phyloP scores from a whole-genome alignment of 2,797 vertebrate species.

The Rhinophrynus dorsalis region DNA sequence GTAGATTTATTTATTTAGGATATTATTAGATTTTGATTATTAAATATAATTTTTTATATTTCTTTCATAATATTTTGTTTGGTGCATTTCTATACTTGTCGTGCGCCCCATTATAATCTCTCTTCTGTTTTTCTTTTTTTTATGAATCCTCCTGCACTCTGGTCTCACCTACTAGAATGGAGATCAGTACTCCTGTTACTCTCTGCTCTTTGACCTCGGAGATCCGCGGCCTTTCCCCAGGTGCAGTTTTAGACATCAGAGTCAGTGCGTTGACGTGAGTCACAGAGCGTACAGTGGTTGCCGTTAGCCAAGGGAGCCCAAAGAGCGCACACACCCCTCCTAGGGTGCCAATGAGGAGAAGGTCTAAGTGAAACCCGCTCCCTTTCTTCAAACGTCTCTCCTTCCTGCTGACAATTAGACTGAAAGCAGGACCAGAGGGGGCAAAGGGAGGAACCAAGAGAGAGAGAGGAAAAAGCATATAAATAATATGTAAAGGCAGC shows the following conservation, averaged over 20 bases:
- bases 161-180: constrained; percentile 73
- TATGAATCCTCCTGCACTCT: neutral
- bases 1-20: too few relatives aligned
- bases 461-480: neutral
- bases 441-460: neutral
- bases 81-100: too few relatives aligned
- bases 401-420: constrained; percentile 95
- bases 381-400: constrained; percentile 90
- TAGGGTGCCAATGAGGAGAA: constrained; percentile 90
- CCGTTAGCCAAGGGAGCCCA: constrained; percentile 94
- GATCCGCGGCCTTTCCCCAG: constrained; percentile 80
- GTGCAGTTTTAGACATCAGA: constrained; percentile 95
- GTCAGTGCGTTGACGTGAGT: constrained; percentile 96
- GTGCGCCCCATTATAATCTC: too few relatives aligned
- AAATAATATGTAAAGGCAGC: too few relatives aligned
- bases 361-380: constrained; percentile 94
- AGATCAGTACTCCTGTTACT: constrained; percentile 55
- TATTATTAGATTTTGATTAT: too few relatives aligned
- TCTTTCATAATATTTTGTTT: too few relatives aligned
- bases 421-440: constrained; percentile 51
- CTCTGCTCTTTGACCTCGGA: constrained; percentile 77
- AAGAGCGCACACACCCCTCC: constrained; percentile 92
- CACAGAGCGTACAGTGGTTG: constrained; percentile 91
- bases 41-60: too few relatives aligned
- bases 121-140: too few relatives aligned